phyloP scores from a whole-genome alignment of 2,888 invertebrate species.

The Notodonta dromedarius region DNA sequence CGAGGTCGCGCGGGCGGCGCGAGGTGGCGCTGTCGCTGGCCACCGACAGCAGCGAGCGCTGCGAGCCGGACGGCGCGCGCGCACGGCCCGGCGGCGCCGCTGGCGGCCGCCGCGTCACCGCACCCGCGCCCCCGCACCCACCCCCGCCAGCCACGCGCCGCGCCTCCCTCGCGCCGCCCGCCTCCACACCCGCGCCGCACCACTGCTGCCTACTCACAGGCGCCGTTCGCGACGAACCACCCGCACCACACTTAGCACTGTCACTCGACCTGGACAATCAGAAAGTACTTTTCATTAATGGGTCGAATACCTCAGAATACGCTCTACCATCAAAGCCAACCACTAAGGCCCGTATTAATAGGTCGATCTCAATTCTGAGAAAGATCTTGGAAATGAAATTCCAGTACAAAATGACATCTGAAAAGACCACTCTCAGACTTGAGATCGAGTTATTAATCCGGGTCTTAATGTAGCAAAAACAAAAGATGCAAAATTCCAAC shows the following conservation, averaged over 20 bases:
- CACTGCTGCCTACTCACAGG: conserved; percentile 77
- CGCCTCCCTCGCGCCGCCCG: conserved; percentile 59
- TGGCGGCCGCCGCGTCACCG: conserved; percentile 43
- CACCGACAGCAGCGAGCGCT: conserved; percentile 81
- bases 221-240: conserved; percentile 77
- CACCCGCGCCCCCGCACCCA: conserved; percentile 47
- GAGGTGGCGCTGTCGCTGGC: conserved; percentile 79
- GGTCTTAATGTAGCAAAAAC: too few species aligned
- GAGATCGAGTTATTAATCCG: too few species aligned
- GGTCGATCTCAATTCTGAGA: too few species aligned
- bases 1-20: conserved; percentile 72
- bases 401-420: too few species aligned
- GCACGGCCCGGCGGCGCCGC: conserved; percentile 47
- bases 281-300: background rate
- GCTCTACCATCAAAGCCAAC: too few species aligned
- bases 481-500: background rate
- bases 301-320: too few species aligned
- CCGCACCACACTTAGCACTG: conserved; percentile 86
- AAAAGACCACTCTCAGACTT: too few species aligned
- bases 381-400: too few species aligned
- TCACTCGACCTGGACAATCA: conserved; percentile 85
- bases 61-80: conserved; percentile 65
- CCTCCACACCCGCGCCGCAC: conserved; percentile 78
- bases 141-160: conserved; percentile 53
- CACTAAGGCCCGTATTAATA: too few species aligned